Evolutionary conservation across 1,140 invertebrate species (phyloP).

Genomic region (Orussus abietinus): DNA sequence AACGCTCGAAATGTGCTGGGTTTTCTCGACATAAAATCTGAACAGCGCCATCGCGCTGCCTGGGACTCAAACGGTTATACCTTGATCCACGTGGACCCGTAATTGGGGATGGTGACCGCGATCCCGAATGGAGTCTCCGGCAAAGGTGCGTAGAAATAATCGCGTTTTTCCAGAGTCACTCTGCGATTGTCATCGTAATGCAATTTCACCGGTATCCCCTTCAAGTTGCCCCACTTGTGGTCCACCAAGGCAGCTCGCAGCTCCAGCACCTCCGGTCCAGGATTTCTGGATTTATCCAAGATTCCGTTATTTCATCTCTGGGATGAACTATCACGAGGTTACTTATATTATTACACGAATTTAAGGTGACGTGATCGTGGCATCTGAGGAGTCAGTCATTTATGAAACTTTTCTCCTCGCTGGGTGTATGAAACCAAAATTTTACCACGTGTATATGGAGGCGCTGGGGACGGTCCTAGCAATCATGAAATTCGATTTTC

Average conservation of each 20-base stretch:
- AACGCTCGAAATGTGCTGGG: too few species aligned
- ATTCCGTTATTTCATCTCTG: slow-evolving; percentile 26
- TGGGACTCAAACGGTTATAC: too few species aligned
- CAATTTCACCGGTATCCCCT: slow-evolving; percentile 68
- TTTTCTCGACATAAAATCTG: too few species aligned
- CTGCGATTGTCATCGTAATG: slow-evolving; percentile 80
- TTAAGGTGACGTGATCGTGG: too few species aligned
- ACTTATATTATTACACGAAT: background rate
- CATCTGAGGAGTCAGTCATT: too few species aligned
- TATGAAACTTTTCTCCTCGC: too few species aligned
- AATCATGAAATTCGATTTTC: too few species aligned
- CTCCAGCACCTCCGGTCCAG: slow-evolving; percentile 47
- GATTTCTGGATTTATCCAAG: slow-evolving; percentile 38
- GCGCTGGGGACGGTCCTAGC: too few species aligned
- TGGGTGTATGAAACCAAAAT: too few species aligned
- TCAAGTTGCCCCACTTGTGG: slow-evolving; percentile 62
- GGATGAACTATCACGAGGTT: background rate
- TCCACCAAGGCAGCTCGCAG: slow-evolving; percentile 73
- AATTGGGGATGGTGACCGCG: slow-evolving; percentile 76
- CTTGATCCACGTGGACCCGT: slow-evolving; percentile 73
- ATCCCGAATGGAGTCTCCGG: slow-evolving; percentile 83
- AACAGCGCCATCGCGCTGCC: too few species aligned
- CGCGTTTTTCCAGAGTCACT: slow-evolving; percentile 72
- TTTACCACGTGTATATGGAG: too few species aligned
- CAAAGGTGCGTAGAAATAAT: slow-evolving; percentile 80